Evolutionary conservation across 1,140 invertebrate genomes (phyloP).

Genomic region (Caenorhabditis inopinata): DNA sequence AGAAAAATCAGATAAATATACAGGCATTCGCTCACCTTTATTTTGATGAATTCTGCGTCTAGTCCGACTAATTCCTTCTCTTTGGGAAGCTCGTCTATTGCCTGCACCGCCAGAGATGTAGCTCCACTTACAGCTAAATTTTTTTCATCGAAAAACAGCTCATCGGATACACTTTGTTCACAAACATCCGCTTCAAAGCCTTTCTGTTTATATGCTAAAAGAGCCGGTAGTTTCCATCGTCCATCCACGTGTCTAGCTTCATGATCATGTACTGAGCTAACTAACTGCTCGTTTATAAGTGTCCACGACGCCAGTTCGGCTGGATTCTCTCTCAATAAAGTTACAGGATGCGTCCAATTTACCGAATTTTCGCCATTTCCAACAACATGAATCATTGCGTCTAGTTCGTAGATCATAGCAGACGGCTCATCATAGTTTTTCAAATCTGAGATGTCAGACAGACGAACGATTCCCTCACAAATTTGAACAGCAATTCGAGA

Average conservation of each 20-base stretch:
- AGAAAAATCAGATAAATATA: background rate
- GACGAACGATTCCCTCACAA: background rate
- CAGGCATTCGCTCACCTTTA: background rate
- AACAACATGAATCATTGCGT: background rate
- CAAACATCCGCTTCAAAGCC: background rate
- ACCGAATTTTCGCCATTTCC: background rate
- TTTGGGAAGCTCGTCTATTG: background rate
- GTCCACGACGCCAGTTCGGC: background rate
- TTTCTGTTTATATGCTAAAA: background rate
- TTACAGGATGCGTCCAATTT: background rate
- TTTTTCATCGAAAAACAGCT: background rate
- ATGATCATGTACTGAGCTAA: background rate
- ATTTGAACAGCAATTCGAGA: background rate
- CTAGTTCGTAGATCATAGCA: background rate
- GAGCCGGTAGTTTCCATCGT: slow-evolving; percentile 17
- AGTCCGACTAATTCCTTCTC: background rate
- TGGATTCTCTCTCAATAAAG: background rate
- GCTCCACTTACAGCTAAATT: background rate
- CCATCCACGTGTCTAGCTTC: slow-evolving; percentile 2
- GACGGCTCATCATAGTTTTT: background rate
- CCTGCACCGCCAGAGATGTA: background rate
- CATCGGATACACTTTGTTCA: background rate
- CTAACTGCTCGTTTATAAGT: background rate
- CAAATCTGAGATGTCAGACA: background rate
- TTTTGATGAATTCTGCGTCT: slow-evolving; percentile 8